Percentiles rank a stretch among this genome's conserved stretches.
Evolutionary conservation across 2,888 invertebrate species (phyloP).

Genomic region (Trachelus tabidus): DNA sequence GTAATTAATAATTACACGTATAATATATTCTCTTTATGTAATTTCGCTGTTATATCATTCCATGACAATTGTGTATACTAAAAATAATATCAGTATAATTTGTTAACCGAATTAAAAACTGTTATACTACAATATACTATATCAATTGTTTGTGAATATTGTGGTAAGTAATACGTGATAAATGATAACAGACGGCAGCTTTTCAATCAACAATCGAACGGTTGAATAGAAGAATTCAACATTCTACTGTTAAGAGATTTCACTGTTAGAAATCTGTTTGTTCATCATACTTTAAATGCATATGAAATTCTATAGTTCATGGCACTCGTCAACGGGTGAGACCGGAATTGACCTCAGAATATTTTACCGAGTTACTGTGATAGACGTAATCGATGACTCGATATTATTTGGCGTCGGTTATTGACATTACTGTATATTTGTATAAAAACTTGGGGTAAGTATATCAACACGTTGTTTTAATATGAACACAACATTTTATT

Average conservation of each 20-base stretch:
- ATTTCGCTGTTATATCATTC: not conserved
- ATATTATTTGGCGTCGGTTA: not conserved
- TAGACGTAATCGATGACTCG: not conserved
- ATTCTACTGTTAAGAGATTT: not conserved
- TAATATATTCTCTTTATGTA: not conserved
- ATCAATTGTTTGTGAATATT: not conserved
- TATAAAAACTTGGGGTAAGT: not conserved
- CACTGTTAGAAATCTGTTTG: not conserved
- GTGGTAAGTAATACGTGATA: not conserved
- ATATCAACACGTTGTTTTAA: not conserved
- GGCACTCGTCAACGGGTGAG: not conserved
- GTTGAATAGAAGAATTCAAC: too few relatives aligned
- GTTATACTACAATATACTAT: not conserved
- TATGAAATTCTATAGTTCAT: not conserved
- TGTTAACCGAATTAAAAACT: not conserved
- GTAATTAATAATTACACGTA: slow-evolving; percentile 9
- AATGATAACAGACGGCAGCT: too few relatives aligned
- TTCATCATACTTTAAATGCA: not conserved
- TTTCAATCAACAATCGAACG: too few relatives aligned
- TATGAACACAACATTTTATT: too few relatives aligned
- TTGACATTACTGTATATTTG: not conserved
- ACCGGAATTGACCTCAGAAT: slow-evolving; percentile 9
- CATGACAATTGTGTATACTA: not conserved
- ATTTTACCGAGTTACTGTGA: not conserved
- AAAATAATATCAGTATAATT: not conserved